A percentile compares a stretch with the other conserved stretches of the same genome.
These are phyloP conservation scores for Blomia tropicalis DNA, from an alignment of 2,888 invertebrate species.

Conservation along the genomic window DNA sequence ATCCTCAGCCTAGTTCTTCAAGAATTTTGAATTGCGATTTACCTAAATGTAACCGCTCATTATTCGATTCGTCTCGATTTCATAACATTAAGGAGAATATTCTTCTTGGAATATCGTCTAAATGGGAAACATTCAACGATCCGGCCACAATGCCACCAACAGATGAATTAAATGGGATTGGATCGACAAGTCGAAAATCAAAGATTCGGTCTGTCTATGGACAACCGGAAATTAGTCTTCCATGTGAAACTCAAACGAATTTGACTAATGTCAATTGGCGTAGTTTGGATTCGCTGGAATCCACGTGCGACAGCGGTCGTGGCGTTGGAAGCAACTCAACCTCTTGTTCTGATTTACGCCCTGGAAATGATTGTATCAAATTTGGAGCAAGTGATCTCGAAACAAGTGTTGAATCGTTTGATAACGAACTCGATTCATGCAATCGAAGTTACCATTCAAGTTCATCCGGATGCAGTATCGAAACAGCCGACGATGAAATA, in stretches of 20 bases:
- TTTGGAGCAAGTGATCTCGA: constrained; percentile 34
- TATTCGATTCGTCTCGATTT: constrained; percentile 4
- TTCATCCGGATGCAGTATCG: constrained; percentile 44
- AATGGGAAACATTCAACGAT: constrained; percentile 33
- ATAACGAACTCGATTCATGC: constrained; percentile 28
- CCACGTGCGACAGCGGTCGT: constrained; percentile 29
- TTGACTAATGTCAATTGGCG: constrained; percentile 25
- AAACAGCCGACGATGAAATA: constrained; percentile 45
- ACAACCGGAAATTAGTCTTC: constrained; percentile 28
- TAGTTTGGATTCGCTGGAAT: constrained; percentile 29
- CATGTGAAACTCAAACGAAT: constrained; percentile 5
- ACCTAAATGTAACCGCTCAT: neutral
- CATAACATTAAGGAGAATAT: constrained; percentile 27
- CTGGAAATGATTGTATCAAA: constrained; percentile 27
- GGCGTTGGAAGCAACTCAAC: constrained; percentile 27
- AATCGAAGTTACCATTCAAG: constrained; percentile 41
- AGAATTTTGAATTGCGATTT: no score
- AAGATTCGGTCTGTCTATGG: constrained; percentile 31
- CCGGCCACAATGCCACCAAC: constrained; percentile 24
- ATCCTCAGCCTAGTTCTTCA: no score
- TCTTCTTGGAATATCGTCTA: constrained; percentile 34
- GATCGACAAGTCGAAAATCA: constrained; percentile 18
- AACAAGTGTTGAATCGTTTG: constrained; percentile 44
- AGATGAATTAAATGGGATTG: neutral
- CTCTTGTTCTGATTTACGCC: constrained; percentile 16